Evolutionary conservation across 2,888 invertebrate species (phyloP), one percentile per base, ranked within the genome.

Genomic region (Dryobota labecula): DNA sequence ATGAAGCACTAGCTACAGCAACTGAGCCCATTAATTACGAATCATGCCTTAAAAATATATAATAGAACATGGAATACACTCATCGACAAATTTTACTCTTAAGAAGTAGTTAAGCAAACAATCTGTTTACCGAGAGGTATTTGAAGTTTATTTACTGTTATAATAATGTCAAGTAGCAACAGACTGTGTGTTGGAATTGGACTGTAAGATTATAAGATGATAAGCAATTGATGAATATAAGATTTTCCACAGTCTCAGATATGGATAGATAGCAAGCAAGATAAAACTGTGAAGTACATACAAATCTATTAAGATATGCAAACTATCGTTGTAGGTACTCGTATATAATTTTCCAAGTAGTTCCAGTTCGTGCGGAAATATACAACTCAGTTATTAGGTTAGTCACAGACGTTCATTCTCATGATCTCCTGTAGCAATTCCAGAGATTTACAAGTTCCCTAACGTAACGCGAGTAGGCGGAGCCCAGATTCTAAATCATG

Each of bases 361-460:
- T 45, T 41, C 49, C 36, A 74, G 53, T 64, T 75, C 57, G 64
- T 74, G 63, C 69, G 82, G 77, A 80, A 84, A 83, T 68, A 62
- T 57, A 82, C 70, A 75, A 82, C 75, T 77, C 66, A 41, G 69
- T 73, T 77, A 86, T 84, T 85, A 88, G 84, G 76, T 87, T 86
- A 87, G 82, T 88, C 86, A 84, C 85, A 87, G 88, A 87, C 90
- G 86, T 87, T 90, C 87, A 91, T 91, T 90, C 89, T 82, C 85
- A 82, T 87, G 87, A 88, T 88, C 87, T 88, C 83, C 85, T 87
- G 85, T 84, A 82, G 85, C 88, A 87, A 88, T 90, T 88, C 90
- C 84, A 89, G 86, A 93, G 91, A 92, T 94, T 92, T 93, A 93
- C 89, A 90, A 84, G 89, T 88, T 91, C 90, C 91, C 91, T 91